Evolutionary conservation across 2,888 invertebrate genomes (phyloP).

Genomic region (Kryphioiulus occultus): DNA sequence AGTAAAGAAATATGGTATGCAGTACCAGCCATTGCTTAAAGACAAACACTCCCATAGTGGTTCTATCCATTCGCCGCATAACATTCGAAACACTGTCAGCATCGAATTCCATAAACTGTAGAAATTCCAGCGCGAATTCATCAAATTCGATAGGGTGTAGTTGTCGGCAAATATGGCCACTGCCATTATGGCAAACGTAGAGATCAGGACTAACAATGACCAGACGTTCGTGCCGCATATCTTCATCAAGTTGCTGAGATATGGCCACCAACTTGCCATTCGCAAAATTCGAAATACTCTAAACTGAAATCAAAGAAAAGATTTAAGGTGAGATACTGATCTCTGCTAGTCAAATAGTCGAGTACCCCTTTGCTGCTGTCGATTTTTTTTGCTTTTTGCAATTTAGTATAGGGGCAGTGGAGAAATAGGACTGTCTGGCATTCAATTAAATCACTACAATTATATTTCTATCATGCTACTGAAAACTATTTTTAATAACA

Average conservation of each 20-base stretch:
- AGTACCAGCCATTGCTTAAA: slow-evolving; percentile 59
- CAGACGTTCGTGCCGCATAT: not conserved
- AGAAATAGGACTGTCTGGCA: too few relatives aligned
- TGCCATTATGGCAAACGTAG: not conserved
- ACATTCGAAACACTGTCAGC: slow-evolving; percentile 97
- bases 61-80: slow-evolving; percentile 98
- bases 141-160: not conserved
- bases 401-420: too few relatives aligned
- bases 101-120: too few relatives aligned
- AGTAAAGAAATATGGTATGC: not conserved
- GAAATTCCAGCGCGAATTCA: too few relatives aligned
- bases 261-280: not conserved
- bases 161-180: not conserved
- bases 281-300: not conserved
- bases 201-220: not conserved
- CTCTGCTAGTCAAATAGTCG: too few relatives aligned
- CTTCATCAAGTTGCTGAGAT: not conserved
- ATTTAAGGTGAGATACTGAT: too few relatives aligned
- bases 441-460: too few relatives aligned
- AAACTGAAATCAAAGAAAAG: slow-evolving; percentile 35
- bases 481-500: too few relatives aligned
- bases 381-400: too few relatives aligned
- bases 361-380: too few relatives aligned
- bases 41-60: slow-evolving; percentile 93
- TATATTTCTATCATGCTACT: too few relatives aligned